These are phyloP conservation scores for Labeo catla DNA, from an alignment of 2,113 vertebrate genomes.

Conservation along the genomic window DNA sequence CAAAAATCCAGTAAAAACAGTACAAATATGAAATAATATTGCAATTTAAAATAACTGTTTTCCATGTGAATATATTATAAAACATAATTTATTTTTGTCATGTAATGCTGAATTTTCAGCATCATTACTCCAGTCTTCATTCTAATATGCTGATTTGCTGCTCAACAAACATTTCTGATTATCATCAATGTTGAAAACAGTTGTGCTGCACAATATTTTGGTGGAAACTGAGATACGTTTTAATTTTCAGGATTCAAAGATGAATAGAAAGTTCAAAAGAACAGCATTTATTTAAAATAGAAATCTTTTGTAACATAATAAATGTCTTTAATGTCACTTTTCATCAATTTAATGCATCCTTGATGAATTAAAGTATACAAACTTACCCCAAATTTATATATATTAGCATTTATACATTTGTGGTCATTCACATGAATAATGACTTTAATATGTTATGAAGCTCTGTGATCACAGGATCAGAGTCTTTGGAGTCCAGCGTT, in stretches of 20 bases:
- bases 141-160: not conserved
- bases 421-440: not conserved
- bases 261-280: too few species aligned
- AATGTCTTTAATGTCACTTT: not conserved
- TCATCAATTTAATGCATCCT: not conserved
- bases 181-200: too few species aligned
- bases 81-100: too few species aligned
- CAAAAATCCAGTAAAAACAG: not conserved
- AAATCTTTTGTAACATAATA: not conserved
- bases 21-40: not conserved
- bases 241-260: not conserved
- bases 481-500: not conserved
- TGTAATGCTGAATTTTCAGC: too few species aligned
- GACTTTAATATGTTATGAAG: not conserved
- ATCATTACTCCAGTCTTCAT: not conserved
- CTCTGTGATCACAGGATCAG: too few species aligned
- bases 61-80: not conserved
- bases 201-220: not conserved
- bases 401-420: not conserved
- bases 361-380: not conserved
- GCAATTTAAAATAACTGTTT: not conserved
- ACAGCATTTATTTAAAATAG: too few species aligned
- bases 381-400: not conserved
- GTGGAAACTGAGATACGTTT: too few species aligned
- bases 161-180: not conserved